Base-by-base conservation (phyloP, 2,888 invertebrate species). In the Heterodera filipjevi region DNA sequence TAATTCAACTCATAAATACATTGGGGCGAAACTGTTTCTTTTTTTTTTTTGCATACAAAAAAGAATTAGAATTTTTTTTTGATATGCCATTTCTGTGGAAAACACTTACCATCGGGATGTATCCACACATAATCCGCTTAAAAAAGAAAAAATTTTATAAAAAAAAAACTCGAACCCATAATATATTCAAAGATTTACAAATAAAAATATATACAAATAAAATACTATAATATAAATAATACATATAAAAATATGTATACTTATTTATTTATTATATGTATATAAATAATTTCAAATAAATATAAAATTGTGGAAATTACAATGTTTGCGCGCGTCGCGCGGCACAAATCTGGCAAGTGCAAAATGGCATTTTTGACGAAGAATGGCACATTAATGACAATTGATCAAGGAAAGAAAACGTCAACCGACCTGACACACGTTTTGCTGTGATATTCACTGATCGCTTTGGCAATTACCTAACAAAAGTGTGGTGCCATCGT, bases 401-500 rank as follows among this genome's bases (percentile, higher is more conserved):
- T 39, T 39, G 39, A 12, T 39, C 12, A 12, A 39, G 6, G 39
- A 39, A n/a, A 39, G 39, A 39, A 49, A 0, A 16, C 49, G 16
- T 16, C 10, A 14, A 49, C 19, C 6, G 14, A 85, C 32, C 71
- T 66, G 27, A 93, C 90, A 87, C 93, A 93, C 0, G 92, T 92
- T 82, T 91, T 92, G 3, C 91, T 90, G 82, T 93, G 92, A 82
- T 92, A 92, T 82, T 92, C 92, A 71, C 86, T 85, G 86, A 88
- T 87, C 2, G 88, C 89, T 66, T 86, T 87, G 22, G 87, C 87
- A n/a, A 46, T 66, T 35, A 75, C 30, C 19, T 33, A 16, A 30
- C 16, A 49, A 14, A 14, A 14, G 16, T 16, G 16, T n/a, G 12
- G 39, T 39, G 39, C 39, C 39, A 39, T 12, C 0, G n/a, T n/a